phyloP scores from a whole-genome alignment of 2,797 vertebrate genomes.

The Eleutherodactylus coqui region DNA sequence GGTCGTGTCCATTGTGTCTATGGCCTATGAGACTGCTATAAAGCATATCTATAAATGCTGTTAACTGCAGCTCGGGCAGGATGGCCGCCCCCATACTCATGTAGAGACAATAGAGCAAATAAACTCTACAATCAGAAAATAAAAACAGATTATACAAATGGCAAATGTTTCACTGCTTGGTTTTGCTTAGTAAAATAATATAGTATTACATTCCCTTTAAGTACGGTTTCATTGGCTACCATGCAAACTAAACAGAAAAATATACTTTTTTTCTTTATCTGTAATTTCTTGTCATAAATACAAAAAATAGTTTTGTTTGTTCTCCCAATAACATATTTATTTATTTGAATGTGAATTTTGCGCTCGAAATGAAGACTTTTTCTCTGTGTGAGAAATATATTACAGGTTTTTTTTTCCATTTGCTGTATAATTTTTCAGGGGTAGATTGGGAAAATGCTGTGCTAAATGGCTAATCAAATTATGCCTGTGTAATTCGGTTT shows the following conservation, averaged over 20 bases:
- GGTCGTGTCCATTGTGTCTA: too few relatives aligned
- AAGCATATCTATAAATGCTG: too few relatives aligned
- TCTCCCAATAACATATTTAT: not conserved
- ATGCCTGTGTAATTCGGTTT: constrained; percentile 48
- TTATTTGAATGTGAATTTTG: not conserved
- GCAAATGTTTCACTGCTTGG: too few relatives aligned
- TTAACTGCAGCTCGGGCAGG: too few relatives aligned
- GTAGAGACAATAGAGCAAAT: too few relatives aligned
- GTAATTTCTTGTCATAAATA: not conserved
- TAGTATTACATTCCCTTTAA: too few relatives aligned
- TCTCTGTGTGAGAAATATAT: not conserved
- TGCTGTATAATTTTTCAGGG: constrained; percentile 7
- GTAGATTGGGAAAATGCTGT: constrained; percentile 39
- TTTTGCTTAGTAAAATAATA: too few relatives aligned
- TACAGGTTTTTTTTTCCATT: not conserved
- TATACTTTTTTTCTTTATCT: not conserved
- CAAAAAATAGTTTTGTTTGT: not conserved
- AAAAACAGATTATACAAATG: too few relatives aligned
- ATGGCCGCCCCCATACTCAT: too few relatives aligned
- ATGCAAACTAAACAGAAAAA: not conserved
- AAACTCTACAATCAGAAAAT: too few relatives aligned
- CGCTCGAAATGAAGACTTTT: not conserved
- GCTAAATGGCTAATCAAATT: constrained; percentile 59
- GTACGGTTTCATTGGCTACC: not conserved
- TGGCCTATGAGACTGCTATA: too few relatives aligned